Conservation (phyloP, 2,888 invertebrate genomes). For the Prosopocoilus inquinatus region DNA sequence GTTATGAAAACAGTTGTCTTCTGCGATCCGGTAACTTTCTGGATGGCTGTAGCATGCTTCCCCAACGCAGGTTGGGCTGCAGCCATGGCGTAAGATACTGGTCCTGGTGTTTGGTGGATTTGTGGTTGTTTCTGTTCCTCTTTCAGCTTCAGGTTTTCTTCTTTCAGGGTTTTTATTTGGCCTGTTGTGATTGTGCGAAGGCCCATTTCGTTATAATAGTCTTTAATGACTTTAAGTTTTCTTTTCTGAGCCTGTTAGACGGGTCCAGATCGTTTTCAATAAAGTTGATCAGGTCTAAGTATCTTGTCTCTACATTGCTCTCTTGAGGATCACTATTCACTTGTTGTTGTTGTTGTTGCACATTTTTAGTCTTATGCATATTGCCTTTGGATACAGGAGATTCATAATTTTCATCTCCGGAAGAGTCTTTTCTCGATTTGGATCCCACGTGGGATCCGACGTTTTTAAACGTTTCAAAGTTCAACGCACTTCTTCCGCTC, state of each 20-base stretch:
- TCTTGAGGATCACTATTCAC: too few relatives aligned
- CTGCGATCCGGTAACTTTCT: not conserved
- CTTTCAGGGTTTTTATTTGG: not conserved
- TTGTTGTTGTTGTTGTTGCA: too few relatives aligned
- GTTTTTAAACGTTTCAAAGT: too few relatives aligned
- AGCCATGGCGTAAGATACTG: not conserved
- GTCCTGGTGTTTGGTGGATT: not conserved
- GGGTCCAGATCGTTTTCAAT: constrained; percentile 3
- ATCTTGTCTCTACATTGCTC: not conserved
- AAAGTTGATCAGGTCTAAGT: not conserved
- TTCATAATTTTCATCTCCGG: too few relatives aligned
- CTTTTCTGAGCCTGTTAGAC: not conserved
- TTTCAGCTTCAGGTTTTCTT: not conserved
- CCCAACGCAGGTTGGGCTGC: not conserved
- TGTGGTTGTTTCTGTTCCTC: too few relatives aligned
- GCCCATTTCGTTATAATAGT: constrained; percentile 1
- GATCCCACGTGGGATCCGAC: too few relatives aligned
- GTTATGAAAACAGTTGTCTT: not conserved
- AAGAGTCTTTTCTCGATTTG: too few relatives aligned
- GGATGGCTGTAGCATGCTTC: not conserved
- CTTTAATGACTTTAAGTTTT: not conserved
- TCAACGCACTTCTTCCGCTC: too few relatives aligned
- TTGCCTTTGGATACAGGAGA: too few relatives aligned
- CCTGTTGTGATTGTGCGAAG: not conserved
- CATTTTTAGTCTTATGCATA: too few relatives aligned